phyloP scores from a whole-genome alignment of 2,797 vertebrate species.

The Microctenopoma stevenorrisi region DNA sequence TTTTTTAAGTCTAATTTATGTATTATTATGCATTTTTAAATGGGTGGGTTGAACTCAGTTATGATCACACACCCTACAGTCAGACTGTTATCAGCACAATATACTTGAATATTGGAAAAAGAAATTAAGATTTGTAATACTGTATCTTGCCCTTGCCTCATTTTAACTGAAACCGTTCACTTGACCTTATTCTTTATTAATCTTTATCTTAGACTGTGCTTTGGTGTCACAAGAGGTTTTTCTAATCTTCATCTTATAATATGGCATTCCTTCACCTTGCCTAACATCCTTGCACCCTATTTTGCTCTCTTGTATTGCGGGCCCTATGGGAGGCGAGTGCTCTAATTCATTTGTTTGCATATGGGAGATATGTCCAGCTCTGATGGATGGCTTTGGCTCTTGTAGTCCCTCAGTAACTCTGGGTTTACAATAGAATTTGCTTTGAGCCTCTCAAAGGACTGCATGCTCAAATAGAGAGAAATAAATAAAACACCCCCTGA shows the following conservation, averaged over 20 bases:
- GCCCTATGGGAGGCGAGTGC: conserved; percentile 57
- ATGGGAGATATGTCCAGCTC: conserved; percentile 69
- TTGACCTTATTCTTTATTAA: conserved; percentile 68
- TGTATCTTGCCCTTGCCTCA: conserved; percentile 40
- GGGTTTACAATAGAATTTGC: conserved; percentile 72
- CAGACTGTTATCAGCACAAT: conserved; percentile 16
- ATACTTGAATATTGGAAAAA: conserved; percentile 15
- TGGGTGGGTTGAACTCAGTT: background rate
- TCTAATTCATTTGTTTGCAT: conserved; percentile 82
- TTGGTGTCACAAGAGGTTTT: conserved; percentile 44
- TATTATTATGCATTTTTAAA: background rate
- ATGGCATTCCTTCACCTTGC: conserved; percentile 54
- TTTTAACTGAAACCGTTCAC: conserved; percentile 47
- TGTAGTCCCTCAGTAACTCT: conserved; percentile 56
- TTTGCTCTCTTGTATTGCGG: conserved; percentile 35
- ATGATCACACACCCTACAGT: conserved; percentile 37
- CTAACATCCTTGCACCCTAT: conserved; percentile 49
- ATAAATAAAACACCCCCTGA: conserved; percentile 68
- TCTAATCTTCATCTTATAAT: conserved; percentile 63
- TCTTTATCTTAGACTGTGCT: conserved; percentile 56
- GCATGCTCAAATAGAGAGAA: conserved; percentile 71
- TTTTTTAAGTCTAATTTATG: too few relatives aligned
- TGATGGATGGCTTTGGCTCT: conserved; percentile 80
- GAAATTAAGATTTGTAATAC: conserved; percentile 41
- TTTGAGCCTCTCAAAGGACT: conserved; percentile 70